Conservation (phyloP, 2,888 invertebrate species). For the Athripsodes cinereus region DNA sequence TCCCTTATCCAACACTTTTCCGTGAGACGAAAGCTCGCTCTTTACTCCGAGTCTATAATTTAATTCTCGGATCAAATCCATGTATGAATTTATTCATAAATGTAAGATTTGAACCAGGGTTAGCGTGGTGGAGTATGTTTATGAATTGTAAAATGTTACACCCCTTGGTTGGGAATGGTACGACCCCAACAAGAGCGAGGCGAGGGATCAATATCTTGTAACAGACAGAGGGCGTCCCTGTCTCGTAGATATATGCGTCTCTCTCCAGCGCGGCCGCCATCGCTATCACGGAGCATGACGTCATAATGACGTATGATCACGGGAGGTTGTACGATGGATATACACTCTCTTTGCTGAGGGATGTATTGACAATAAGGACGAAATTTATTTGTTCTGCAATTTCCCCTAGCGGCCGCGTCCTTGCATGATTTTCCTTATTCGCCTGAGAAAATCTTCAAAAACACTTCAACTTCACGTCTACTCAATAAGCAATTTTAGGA, state of each 20-base stretch:
- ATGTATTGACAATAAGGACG: slow-evolving; percentile 16
- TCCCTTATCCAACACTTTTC: slow-evolving; percentile 20
- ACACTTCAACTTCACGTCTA: background rate
- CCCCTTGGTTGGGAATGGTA: slow-evolving; percentile 32
- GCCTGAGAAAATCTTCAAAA: background rate
- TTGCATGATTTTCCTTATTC: slow-evolving; percentile 1
- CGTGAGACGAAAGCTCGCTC: slow-evolving; percentile 2
- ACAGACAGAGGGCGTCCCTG: slow-evolving; percentile 40
- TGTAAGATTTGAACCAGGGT: slow-evolving; percentile 6
- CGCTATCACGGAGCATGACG: slow-evolving; percentile 30
- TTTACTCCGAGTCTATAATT: slow-evolving; percentile 11
- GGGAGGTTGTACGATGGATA: slow-evolving; percentile 19
- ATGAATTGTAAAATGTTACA: slow-evolving; percentile 33
- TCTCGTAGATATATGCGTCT: slow-evolving; percentile 30
- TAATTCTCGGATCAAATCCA: background rate
- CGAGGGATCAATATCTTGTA: slow-evolving; percentile 50
- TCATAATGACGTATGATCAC: slow-evolving; percentile 42
- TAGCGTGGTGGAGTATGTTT: slow-evolving; percentile 7
- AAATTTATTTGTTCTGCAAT: slow-evolving; percentile 20
- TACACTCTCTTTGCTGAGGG: slow-evolving; percentile 7
- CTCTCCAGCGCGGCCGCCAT: slow-evolving; percentile 32
- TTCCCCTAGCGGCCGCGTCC: background rate
- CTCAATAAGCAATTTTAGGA: background rate
- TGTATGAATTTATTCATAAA: slow-evolving; percentile 1
- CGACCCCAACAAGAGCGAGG: slow-evolving; percentile 32